Evolutionary conservation across 2,113 vertebrate species (phyloP), one percentile per base, ranked within the genome.

Genomic region (Pholis gunnellus): DNA sequence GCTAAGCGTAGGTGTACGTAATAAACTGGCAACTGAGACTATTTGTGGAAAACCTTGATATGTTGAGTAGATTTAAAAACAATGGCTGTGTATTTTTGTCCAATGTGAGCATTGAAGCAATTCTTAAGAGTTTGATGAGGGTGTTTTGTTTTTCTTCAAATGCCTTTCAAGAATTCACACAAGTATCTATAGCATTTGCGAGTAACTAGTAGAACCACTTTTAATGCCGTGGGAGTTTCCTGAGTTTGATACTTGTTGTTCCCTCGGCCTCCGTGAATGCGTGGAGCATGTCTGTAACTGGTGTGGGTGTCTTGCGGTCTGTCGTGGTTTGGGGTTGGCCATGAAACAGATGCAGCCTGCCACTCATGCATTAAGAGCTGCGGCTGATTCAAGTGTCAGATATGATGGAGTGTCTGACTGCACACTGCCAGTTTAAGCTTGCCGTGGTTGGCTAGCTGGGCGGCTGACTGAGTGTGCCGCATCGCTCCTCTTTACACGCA

Each of bases 381-480:
- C 0, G 78, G 70, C 38, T 76, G 90, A 91, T 93, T 93, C 86
- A 90, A 60, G 75, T 91, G 93, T 93, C 91, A 93, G 10, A 87
- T n/a, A 85, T 90, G 90, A 93, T 91, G 73, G 87, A 93, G 87
- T 88, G 89, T 82, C 34, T 87, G 61, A 50, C 65, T 42, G n/a
- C n/a, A 3, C 11, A 9, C 59, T 82, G 85, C 91, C 89, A 82
- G 91, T 89, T 90, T 83, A 44, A 93, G 87, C 88, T 80, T 81
- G 91, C 82, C 84, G 66, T 44, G 83, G 78, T 61, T 72, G 83
- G 61, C 50, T 81, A 59, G 72, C 83, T 40, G 71, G 80, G 78
- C 65, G 72, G 79, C 68, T 68, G 31, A 59, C 78, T 79, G 80
- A 64, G 42, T 60, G 63, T 27, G 70, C 18, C 64, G 56, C 75